Evolutionary conservation across 2,888 invertebrate genomes (phyloP), one percentile per base, ranked within the genome.

Genomic region (Rhagonycha lutea): DNA sequence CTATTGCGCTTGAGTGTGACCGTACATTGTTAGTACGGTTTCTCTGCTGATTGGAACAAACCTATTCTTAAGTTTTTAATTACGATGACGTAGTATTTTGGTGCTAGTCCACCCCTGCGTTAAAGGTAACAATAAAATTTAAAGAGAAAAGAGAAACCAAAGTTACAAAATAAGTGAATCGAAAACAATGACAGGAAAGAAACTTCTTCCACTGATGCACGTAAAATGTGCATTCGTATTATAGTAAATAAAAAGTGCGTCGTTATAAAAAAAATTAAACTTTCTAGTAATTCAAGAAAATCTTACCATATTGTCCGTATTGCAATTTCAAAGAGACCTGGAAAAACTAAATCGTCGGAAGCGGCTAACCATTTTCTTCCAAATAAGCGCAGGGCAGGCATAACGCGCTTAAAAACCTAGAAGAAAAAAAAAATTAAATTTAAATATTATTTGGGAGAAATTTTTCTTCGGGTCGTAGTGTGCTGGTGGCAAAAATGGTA

Each of bases 341-440:
- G 96, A 87, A 96, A 95, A 65, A 97, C 96, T 85, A 97, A 93
- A 88, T 97, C 97, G 89, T 97, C 97, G 82, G 95, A 95, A 84
- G 95, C 96, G 83, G 96, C 94, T 84, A 95, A 92, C 97, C 97
- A 97, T 89, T 95, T 94, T 86, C 97, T 92, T 84, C 94, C 94
- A 87, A 96, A 95, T 80, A 96, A 92, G 86, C 93, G 92, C 85
- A 97, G 91, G 83, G 96, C 96, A 86, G 97, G 97, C 97, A 97
- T 97, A 82, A 83, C 85, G 81, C 68, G 81, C 80, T 81, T 69
- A 71, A 70, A 65, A 73, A 65, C 76, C 73, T 75, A 32, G 14
- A 69, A 69, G 61, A 69, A 65, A 72, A 68, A 61, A 14, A 23
- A 69, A 14, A 18, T 18, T 29, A 4, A 67, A 14, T 18, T 18